Evolutionary conservation across 2,888 invertebrate species (phyloP).

Genomic region (Callyntrura guangdongensis): DNA sequence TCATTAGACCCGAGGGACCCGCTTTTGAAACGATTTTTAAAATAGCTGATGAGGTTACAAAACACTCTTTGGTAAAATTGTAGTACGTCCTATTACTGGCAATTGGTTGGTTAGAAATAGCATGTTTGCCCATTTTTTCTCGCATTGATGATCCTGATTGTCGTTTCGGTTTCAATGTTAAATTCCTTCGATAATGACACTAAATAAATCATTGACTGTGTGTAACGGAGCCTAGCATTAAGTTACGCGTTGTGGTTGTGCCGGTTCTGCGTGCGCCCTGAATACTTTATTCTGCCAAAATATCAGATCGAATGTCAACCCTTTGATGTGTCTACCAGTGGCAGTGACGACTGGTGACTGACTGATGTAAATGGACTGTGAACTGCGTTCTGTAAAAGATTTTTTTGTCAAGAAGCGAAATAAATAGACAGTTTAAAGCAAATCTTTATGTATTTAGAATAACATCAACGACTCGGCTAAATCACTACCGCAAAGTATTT

Average conservation of each 20-base stretch:
- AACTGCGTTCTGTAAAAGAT: background rate
- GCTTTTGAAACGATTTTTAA: constrained; percentile 17
- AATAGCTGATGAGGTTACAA: constrained; percentile 9
- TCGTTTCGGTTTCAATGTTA: constrained; percentile 62
- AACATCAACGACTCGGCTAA: background rate
- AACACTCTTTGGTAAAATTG: background rate
- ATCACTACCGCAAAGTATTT: background rate
- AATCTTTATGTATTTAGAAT: background rate
- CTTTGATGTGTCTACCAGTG: constrained; percentile 30
- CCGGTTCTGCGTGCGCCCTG: background rate
- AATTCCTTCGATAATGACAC: constrained; percentile 72
- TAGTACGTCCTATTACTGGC: constrained; percentile 30
- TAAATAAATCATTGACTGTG: constrained; percentile 60
- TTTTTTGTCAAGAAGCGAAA: background rate
- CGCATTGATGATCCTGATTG: constrained; percentile 15
- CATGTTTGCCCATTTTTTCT: constrained; percentile 63
- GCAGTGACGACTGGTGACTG: constrained; percentile 28
- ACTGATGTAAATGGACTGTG: constrained; percentile 54
- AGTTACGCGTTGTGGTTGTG: background rate
- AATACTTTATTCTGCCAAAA: constrained; percentile 53
- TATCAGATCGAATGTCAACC: constrained; percentile 48
- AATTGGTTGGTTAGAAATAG: constrained; percentile 36
- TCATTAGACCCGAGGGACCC: constrained; percentile 16
- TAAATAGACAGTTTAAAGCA: background rate
- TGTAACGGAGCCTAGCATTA: background rate